Base-by-base conservation (phyloP, 2,113 vertebrate species). In the Psephotus haematonotus region DNA sequence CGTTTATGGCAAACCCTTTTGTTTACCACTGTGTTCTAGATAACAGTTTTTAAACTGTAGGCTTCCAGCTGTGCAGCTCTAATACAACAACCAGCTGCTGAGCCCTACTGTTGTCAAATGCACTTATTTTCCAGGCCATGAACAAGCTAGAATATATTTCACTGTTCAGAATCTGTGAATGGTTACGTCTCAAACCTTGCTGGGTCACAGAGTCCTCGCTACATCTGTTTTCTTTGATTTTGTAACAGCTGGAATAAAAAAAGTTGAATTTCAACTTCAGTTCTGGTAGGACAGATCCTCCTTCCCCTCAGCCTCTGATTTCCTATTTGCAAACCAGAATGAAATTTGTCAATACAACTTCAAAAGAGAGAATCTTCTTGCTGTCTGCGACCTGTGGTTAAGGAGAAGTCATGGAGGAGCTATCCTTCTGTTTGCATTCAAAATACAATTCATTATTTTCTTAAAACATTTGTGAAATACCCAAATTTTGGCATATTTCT, bases 81-180 rank as follows among this genome's bases (percentile, higher is more conserved):
- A 95, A 87, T 64, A 13, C 82, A 76, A 17, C 20, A 93, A 43
- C 14, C 65, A 92, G 65, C 55, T 94, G 53, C 46, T 72, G 59
- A 92, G 55, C 24, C 68, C 53, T 50, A 29, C 85, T 75, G 49
- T 49, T 80, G 68, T 87, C 39, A 60, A 95, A 59, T 44, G 16
- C 29, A 19, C 96, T 96, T 92, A 82, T 92, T 96, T 97, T 95
- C 60, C n/a, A 86, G 46, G 31, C 44, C 28, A 62, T 41, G 57
- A 90, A 62, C 37, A 86, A 88, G 4, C 31, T 76, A 72, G 46
- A 83, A 65, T 82, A 57, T 41, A 92, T 43, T 90, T 88, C 39
- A 31, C 20, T 37, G 35, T 65, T 59, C 63, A 96, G 50, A 90
- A 77, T 22, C 35, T 37, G 15, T 88, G 57, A 33, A 50, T 67